Conservation (phyloP, 2,113 vertebrate species). For the Myrmecophaga tridactyla region DNA sequence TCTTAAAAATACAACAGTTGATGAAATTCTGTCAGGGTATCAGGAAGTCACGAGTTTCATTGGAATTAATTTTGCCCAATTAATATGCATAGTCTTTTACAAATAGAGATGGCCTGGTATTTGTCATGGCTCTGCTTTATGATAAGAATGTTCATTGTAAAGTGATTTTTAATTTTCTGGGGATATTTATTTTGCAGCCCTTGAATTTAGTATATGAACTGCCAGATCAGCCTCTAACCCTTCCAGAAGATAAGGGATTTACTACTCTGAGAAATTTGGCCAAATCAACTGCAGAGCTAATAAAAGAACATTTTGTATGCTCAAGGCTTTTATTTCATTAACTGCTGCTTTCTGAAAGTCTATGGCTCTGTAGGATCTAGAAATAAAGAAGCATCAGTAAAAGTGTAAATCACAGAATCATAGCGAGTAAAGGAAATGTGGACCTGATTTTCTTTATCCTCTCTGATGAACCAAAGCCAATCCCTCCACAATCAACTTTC, state of each 20-base stretch:
- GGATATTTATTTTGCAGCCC: conserved; percentile 47
- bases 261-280: background rate
- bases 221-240: background rate
- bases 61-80: background rate
- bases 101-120: background rate
- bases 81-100: background rate
- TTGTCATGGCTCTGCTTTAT: conserved; percentile 31
- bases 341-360: background rate
- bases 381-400: background rate
- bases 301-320: background rate
- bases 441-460: background rate
- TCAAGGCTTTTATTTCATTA: conserved; percentile 48
- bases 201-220: conserved; percentile 38
- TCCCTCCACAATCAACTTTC: background rate
- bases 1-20: background rate
- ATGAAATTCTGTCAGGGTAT: background rate
- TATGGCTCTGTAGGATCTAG: background rate
- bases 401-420: background rate
- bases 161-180: conserved; percentile 48
- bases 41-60: conserved; percentile 15
- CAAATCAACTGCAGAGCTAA: conserved; percentile 41
- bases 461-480: background rate
- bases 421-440: background rate
- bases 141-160: conserved; percentile 21
- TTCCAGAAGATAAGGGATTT: conserved; percentile 52